These are phyloP conservation scores for Ibidorhyncha struthersii DNA, from an alignment of 2,113 vertebrate genomes.

Conservation along the genomic window DNA sequence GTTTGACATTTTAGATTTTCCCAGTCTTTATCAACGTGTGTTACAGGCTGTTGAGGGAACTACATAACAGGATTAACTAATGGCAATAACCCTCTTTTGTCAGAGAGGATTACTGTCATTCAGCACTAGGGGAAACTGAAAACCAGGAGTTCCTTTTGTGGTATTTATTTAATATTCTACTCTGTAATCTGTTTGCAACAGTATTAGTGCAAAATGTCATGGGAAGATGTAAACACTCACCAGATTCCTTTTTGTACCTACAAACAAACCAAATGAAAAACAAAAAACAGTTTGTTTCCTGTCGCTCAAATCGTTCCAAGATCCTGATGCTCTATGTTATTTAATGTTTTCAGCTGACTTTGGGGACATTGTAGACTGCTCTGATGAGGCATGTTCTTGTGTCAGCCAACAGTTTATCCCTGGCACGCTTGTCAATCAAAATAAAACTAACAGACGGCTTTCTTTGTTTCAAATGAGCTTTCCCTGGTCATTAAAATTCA, in stretches of 20 bases:
- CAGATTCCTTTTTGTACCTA: conserved; percentile 71
- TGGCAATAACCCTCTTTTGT: conserved; percentile 72
- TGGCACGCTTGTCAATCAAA: conserved; percentile 53
- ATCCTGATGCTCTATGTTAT: conserved; percentile 49
- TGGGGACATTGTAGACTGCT: conserved; percentile 28
- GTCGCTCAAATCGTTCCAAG: conserved; percentile 48
- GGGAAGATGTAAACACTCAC: conserved; percentile 78
- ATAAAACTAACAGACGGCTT: conserved; percentile 54
- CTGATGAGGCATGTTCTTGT: conserved; percentile 54
- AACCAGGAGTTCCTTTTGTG: conserved; percentile 67
- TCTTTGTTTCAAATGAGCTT: conserved; percentile 60
- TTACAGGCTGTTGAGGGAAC: conserved; percentile 57
- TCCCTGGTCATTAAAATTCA: conserved; percentile 40
- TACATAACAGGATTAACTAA: conserved; percentile 72
- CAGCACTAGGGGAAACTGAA: conserved; percentile 61
- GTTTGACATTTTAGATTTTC: conserved; percentile 53
- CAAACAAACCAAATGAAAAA: conserved; percentile 70
- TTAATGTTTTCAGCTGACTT: conserved; percentile 56
- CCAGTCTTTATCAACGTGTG: conserved; percentile 64
- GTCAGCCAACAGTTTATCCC: conserved; percentile 52
- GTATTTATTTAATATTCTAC: conserved; percentile 79
- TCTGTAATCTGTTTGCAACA: conserved; percentile 76
- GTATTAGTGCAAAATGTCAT: conserved; percentile 75
- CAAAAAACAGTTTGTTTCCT: conserved; percentile 59
- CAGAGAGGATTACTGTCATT: conserved; percentile 75